Evolutionary conservation across 2,797 vertebrate species (phyloP).

Genomic region (Hydrophis major): DNA sequence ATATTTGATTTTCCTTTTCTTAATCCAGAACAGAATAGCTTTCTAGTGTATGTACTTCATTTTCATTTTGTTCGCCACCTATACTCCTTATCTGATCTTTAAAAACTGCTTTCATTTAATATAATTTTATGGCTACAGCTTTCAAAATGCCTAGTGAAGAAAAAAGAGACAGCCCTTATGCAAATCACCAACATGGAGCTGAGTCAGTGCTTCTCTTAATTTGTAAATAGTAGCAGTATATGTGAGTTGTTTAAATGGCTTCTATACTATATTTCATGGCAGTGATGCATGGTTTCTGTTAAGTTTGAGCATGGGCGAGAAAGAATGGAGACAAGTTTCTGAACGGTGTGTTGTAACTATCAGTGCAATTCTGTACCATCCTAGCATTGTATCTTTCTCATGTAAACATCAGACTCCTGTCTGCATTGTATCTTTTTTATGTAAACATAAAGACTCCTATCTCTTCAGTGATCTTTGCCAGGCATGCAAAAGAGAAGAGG

Average conservation of each 20-base stretch:
- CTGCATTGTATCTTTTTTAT: no score
- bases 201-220: neutral
- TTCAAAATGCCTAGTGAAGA: neutral
- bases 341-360: no score
- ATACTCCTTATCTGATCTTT: conserved; percentile 8
- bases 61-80: conserved; percentile 52
- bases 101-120: neutral
- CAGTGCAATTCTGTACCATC: no score
- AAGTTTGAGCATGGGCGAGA: no score
- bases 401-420: no score
- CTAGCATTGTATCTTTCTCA: no score
- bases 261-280: neutral
- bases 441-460: no score
- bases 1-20: conserved; percentile 56
- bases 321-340: no score
- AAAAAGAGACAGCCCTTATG: neutral
- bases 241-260: neutral
- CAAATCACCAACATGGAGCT: neutral
- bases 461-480: no score
- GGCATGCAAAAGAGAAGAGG: no score
- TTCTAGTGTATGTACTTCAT: conserved; percentile 31
- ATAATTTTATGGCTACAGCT: neutral
- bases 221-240: neutral
- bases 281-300: neutral
- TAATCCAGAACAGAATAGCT: conserved; percentile 58